Conservation (phyloP, 1,140 invertebrate genomes). For the Pygmarrhopalites habei region DNA sequence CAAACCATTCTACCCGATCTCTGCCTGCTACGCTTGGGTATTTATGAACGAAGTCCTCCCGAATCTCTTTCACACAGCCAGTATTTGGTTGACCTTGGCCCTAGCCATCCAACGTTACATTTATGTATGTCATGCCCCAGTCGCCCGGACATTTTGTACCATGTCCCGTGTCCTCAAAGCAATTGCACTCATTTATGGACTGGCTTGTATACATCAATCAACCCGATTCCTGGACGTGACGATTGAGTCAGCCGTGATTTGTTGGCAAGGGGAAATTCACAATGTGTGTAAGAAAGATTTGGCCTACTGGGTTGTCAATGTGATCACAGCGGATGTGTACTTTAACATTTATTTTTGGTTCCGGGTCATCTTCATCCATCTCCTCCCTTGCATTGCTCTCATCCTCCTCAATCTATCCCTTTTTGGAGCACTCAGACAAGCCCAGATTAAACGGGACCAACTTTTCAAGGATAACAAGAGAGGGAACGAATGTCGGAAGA, state of each 20-base stretch:
- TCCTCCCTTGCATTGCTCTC: slow-evolving; percentile 78
- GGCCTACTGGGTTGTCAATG: slow-evolving; percentile 58
- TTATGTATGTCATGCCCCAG: slow-evolving; percentile 80
- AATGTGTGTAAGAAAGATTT: slow-evolving; percentile 45
- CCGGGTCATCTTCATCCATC: slow-evolving; percentile 80
- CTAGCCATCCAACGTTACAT: slow-evolving; percentile 83
- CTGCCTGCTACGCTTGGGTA: slow-evolving; percentile 58
- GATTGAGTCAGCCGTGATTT: slow-evolving; percentile 49
- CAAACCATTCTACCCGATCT: slow-evolving; percentile 62
- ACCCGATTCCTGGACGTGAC: slow-evolving; percentile 66
- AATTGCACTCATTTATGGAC: slow-evolving; percentile 63
- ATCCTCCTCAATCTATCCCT: slow-evolving; percentile 82
- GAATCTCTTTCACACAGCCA: slow-evolving; percentile 83
- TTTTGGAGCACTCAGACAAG: slow-evolving; percentile 72
- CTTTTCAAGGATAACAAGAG: slow-evolving; percentile 53
- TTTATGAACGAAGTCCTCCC: slow-evolving; percentile 68
- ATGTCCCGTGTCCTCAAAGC: slow-evolving; percentile 70
- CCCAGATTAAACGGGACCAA: slow-evolving; percentile 68
- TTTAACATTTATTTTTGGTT: slow-evolving; percentile 75
- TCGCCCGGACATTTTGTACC: slow-evolving; percentile 77
- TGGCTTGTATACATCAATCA: slow-evolving; percentile 69
- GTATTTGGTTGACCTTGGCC: slow-evolving; percentile 81
- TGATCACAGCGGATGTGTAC: slow-evolving; percentile 61
- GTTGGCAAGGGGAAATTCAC: slow-evolving; percentile 55
- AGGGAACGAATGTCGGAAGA: slow-evolving; percentile 72